Evolutionary conservation across 1,140 invertebrate species (phyloP).

Genomic region (Pomacea maculata): DNA sequence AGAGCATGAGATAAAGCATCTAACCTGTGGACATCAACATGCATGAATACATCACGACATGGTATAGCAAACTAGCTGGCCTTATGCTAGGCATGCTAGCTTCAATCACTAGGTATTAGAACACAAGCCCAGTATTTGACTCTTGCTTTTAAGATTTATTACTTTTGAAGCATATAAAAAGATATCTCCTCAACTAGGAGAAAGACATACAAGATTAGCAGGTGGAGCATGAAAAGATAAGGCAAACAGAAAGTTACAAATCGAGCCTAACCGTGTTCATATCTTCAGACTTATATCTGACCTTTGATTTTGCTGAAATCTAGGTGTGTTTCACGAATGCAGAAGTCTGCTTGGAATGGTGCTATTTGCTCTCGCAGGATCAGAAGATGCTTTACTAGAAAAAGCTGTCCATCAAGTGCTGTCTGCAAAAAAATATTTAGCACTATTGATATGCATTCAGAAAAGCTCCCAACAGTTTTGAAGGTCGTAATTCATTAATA

Average conservation of each 20-base stretch:
- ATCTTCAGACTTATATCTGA: constrained; percentile 24
- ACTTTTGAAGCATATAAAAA: no score
- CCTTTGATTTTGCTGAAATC: constrained; percentile 80
- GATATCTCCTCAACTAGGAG: no score
- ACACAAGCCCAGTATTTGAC: no score
- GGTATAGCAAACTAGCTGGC: no score
- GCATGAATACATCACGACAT: no score
- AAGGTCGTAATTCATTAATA: no score
- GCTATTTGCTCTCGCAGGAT: constrained; percentile 97
- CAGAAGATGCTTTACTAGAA: constrained; percentile 97
- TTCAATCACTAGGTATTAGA: no score
- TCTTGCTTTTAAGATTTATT: background rate
- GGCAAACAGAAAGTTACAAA: constrained; percentile 13
- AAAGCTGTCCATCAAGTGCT: constrained; percentile 89
- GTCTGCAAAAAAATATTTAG: background rate
- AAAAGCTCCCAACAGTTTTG: no score
- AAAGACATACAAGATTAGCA: background rate
- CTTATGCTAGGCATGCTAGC: no score
- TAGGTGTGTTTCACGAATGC: constrained; percentile 88
- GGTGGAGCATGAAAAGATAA: background rate
- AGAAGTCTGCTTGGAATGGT: constrained; percentile 96
- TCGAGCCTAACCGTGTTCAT: background rate
- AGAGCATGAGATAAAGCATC: no score
- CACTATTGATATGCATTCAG: no score
- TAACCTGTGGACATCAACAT: no score